Evolutionary conservation across 1,140 invertebrate genomes (phyloP).

Genomic region (Zaprionus nigranus): DNA sequence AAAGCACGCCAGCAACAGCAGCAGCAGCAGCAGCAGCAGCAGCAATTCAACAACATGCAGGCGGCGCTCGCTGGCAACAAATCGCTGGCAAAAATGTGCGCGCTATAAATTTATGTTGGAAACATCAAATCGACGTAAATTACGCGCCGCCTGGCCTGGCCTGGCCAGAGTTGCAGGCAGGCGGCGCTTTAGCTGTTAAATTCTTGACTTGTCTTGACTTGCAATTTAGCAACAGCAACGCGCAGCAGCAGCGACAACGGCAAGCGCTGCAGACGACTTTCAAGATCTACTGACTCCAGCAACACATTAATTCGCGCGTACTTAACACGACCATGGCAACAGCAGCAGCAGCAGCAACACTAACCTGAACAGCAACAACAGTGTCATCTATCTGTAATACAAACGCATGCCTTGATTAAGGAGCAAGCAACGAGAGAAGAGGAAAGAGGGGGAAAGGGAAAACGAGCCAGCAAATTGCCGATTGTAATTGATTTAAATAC

Average conservation of each 20-base stretch:
- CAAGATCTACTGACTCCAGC: slow-evolving; percentile 75
- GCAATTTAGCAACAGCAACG: slow-evolving; percentile 42
- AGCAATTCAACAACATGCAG: slow-evolving; percentile 64
- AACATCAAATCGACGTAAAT: slow-evolving; percentile 82
- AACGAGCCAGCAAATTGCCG: slow-evolving; percentile 67
- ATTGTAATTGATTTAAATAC: slow-evolving; percentile 83
- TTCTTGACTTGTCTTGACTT: slow-evolving; percentile 66
- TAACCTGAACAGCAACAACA: slow-evolving; percentile 21
- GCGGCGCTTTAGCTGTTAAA: slow-evolving; percentile 81
- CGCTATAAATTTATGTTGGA: slow-evolving; percentile 81
- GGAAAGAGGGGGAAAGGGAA: slow-evolving; percentile 2
- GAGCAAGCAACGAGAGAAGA: slow-evolving; percentile 3
- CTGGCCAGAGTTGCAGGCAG: slow-evolving; percentile 39
- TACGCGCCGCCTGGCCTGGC: slow-evolving; percentile 67
- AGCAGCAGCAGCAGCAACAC: not conserved
- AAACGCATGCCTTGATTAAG: slow-evolving; percentile 77
- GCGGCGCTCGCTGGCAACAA: slow-evolving; percentile 68
- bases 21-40: slow-evolving; percentile 37
- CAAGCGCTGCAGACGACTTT: slow-evolving; percentile 48
- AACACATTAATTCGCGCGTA: slow-evolving; percentile 82
- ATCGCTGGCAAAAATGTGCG: slow-evolving; percentile 73
- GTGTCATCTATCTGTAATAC: slow-evolving; percentile 80
- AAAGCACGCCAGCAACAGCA: slow-evolving; percentile 63
- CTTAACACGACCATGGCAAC: slow-evolving; percentile 66
- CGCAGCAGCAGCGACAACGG: slow-evolving; percentile 23